Percentiles rank a stretch among this genome's conserved stretches.
phyloP scores from a whole-genome alignment of 2,797 vertebrate genomes.

The Bradypodion pumilum region DNA sequence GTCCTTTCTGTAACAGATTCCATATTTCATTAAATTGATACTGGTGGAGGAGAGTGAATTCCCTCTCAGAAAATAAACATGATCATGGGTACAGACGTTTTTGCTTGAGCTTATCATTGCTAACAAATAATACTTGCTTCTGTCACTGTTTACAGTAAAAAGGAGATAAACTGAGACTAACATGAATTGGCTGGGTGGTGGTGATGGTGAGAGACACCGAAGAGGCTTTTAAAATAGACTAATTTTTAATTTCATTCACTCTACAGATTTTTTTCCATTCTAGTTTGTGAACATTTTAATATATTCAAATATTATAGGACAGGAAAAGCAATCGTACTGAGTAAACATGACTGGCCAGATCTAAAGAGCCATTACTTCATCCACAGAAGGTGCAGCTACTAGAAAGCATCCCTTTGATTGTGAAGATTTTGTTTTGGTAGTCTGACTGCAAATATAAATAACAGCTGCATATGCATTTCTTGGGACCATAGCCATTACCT shows the following conservation, averaged over 20 bases:
- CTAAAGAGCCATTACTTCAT: neutral
- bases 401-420: neutral
- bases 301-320: neutral
- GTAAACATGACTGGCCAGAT: neutral
- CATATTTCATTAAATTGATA: constrained; percentile 48
- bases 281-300: constrained; percentile 7
- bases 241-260: constrained; percentile 8
- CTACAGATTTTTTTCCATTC: neutral
- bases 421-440: neutral
- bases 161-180: constrained; percentile 33
- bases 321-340: neutral
- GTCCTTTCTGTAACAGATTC: constrained; percentile 23
- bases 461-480: neutral
- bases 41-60: constrained; percentile 34
- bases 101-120: constrained; percentile 9
- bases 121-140: constrained; percentile 24
- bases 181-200: neutral
- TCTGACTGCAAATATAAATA: neutral
- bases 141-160: constrained; percentile 32
- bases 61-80: constrained; percentile 20
- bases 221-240: neutral
- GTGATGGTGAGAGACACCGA: constrained; percentile 23
- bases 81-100: constrained; percentile 13
- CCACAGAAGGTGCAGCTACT: neutral
- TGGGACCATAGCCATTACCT: neutral